Evolutionary conservation across 2,797 vertebrate genomes (phyloP).

Genomic region (Liasis olivaceus): DNA sequence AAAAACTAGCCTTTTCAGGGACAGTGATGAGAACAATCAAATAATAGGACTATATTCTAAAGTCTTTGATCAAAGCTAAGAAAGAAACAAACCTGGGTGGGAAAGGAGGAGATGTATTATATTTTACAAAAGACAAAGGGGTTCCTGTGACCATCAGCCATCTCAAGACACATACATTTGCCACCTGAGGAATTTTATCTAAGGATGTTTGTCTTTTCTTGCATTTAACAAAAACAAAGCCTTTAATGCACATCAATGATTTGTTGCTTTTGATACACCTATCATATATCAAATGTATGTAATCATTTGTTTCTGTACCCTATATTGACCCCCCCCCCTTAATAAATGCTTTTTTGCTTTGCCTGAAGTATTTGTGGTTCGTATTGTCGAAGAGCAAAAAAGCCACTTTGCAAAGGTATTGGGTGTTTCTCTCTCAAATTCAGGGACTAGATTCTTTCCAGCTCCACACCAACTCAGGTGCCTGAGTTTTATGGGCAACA

Average conservation of each 20-base stretch:
- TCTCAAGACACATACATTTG: not conserved
- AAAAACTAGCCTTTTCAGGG: too few species aligned
- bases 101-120: not conserved
- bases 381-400: too few species aligned
- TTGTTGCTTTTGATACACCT: not conserved
- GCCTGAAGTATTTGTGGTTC: too few species aligned
- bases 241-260: not conserved
- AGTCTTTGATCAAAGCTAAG: too few species aligned
- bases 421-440: too few species aligned
- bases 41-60: too few species aligned
- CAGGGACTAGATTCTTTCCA: not conserved
- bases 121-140: not conserved
- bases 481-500: not conserved
- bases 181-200: not conserved
- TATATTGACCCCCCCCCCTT: too few species aligned
- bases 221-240: not conserved
- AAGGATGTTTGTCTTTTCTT: not conserved
- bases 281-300: not conserved
- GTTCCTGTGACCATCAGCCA: not conserved
- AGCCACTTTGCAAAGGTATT: not conserved
- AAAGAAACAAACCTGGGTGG: not conserved
- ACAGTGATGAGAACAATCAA: too few species aligned
- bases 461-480: not conserved
- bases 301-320: not conserved
- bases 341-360: too few species aligned